Conservation (phyloP, 2,113 vertebrate species). For the Potamarius usumacintae region DNA sequence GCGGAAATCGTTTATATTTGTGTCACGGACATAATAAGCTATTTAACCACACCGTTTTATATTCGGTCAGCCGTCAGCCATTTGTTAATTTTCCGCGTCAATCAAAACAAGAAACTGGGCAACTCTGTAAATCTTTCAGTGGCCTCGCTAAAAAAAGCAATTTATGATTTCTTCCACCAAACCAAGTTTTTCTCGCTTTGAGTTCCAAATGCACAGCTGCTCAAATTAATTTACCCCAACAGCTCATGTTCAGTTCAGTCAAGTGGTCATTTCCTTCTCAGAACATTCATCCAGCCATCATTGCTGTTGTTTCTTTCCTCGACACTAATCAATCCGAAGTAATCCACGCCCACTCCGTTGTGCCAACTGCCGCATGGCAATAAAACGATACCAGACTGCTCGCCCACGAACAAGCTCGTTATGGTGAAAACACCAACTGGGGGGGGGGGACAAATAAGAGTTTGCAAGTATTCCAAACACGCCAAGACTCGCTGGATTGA, state of each 20-base stretch:
- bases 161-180: not conserved
- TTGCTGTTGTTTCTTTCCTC: not conserved
- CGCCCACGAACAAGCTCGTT: not conserved
- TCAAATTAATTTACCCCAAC: too few species aligned
- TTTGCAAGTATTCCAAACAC: not conserved
- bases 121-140: not conserved
- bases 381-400: not conserved
- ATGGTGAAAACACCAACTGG: not conserved
- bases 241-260: not conserved
- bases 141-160: too few species aligned
- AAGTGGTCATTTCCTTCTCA: not conserved
- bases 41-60: not conserved
- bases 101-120: not conserved
- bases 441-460: not conserved
- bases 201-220: not conserved
- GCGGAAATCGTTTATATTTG: too few species aligned
- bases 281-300: too few species aligned
- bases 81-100: too few species aligned
- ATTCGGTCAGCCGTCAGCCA: not conserved
- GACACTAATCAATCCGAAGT: too few species aligned
- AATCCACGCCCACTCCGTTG: too few species aligned
- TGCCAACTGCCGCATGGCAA: not conserved
- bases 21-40: not conserved
- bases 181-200: not conserved
- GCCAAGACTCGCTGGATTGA: not conserved